These are phyloP conservation scores for Seriola quinqueradiata DNA, from an alignment of 2,113 vertebrate species.

Conservation along the genomic window DNA sequence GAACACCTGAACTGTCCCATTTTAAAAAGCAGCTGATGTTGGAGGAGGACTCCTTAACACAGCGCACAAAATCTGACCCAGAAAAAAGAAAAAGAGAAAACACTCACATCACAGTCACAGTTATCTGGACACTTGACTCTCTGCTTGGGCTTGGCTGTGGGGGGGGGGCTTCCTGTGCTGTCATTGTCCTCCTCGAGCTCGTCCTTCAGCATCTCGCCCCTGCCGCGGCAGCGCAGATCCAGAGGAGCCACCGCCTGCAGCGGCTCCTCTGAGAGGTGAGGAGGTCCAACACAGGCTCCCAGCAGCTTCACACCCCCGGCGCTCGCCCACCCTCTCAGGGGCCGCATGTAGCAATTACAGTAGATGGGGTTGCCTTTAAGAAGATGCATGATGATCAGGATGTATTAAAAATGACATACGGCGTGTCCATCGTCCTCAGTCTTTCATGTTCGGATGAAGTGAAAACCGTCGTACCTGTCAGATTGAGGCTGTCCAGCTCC, in stretches of 20 bases:
- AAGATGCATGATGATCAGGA: not conserved
- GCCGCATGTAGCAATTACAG: slow-evolving; percentile 90
- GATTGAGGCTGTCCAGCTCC: slow-evolving; percentile 83
- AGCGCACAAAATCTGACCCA: not conserved
- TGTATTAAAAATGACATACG: not conserved
- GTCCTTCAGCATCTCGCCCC: slow-evolving; percentile 24
- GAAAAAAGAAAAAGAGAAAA: not conserved
- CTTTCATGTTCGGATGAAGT: not conserved
- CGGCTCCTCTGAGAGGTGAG: slow-evolving; percentile 85
- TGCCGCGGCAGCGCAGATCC: slow-evolving; percentile 82
- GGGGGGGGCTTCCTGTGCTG: not conserved
- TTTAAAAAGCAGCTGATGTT: not conserved
- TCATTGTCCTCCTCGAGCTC: slow-evolving; percentile 66
- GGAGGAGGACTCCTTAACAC: not conserved
- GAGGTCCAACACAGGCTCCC: slow-evolving; percentile 85
- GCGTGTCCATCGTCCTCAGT: not conserved
- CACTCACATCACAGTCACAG: slow-evolving; percentile 85
- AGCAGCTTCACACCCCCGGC: slow-evolving; percentile 77
- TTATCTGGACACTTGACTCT: slow-evolving; percentile 79
- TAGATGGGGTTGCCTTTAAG: slow-evolving; percentile 89
- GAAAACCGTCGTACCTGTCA: slow-evolving; percentile 62
- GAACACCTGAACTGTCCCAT: no score
- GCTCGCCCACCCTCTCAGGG: slow-evolving; percentile 87
- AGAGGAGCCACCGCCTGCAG: slow-evolving; percentile 78
- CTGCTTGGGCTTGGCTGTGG: not conserved